Conservation (phyloP, 2,113 vertebrate genomes). For the Condylura cristata region DNA sequence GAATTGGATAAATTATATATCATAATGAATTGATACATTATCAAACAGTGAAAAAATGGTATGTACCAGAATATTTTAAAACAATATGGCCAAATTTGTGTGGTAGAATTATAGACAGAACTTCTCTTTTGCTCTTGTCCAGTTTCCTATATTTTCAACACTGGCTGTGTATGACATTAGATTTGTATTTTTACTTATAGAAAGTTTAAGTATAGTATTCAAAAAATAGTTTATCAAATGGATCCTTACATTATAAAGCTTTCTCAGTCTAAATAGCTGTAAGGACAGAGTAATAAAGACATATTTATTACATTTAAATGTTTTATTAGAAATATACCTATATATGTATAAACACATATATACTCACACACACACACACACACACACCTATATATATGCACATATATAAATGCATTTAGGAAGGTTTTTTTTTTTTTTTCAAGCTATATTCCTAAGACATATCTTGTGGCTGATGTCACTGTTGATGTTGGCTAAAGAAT, state of each 20-base stretch:
- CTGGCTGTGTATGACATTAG: background rate
- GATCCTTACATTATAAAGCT: background rate
- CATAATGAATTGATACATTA: background rate
- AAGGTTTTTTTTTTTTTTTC: slow-evolving; percentile 6
- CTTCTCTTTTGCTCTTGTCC: background rate
- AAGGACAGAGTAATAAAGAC: background rate
- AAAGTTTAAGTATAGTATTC: slow-evolving; percentile 26
- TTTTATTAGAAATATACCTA: background rate
- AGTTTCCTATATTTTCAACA: background rate
- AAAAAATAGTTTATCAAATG: background rate
- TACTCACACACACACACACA: too few species aligned
- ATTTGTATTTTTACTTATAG: background rate
- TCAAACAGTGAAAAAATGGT: background rate
- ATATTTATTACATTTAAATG: background rate
- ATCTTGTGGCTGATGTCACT: slow-evolving; percentile 60
- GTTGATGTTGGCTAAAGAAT: slow-evolving; percentile 59
- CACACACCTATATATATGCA: too few species aligned
- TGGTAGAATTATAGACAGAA: background rate
- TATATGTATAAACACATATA: background rate
- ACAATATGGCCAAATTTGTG: background rate
- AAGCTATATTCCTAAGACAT: slow-evolving; percentile 35
- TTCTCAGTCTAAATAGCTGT: background rate
- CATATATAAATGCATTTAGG: too few species aligned
- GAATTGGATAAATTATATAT: background rate
- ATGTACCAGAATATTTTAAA: background rate